Conservation (phyloP, 2,888 invertebrate species). For the Loripinus fragilis region DNA sequence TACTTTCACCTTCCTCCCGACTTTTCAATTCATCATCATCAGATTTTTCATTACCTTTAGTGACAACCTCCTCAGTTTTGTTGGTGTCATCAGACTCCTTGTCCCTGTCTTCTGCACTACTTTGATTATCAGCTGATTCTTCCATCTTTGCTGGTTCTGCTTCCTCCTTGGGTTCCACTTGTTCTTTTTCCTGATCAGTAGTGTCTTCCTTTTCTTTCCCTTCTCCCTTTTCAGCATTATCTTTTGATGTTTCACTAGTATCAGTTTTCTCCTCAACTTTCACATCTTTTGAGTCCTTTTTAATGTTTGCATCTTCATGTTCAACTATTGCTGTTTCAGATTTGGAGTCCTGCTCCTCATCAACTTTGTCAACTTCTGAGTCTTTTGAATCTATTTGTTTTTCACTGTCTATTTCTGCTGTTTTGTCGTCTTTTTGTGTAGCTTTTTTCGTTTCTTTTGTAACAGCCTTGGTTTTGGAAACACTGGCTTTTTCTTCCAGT, state of each 20-base stretch:
- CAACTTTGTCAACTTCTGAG: slow-evolving; percentile 3
- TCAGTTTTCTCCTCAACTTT: slow-evolving; percentile 6
- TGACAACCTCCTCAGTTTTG: not conserved
- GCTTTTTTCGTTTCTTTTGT: not conserved
- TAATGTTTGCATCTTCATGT: not conserved
- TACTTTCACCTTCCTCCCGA: not conserved
- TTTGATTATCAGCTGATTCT: not conserved
- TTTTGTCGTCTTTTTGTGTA: not conserved
- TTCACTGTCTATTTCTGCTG: slow-evolving; percentile 18
- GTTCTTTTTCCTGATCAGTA: slow-evolving; percentile 6
- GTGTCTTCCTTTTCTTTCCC: not conserved
- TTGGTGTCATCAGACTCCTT: not conserved
- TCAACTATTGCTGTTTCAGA: slow-evolving; percentile 13
- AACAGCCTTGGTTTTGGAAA: not conserved
- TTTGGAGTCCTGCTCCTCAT: slow-evolving; percentile 6
- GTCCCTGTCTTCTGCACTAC: not conserved
- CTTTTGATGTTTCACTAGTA: not conserved
- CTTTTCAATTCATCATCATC: not conserved
- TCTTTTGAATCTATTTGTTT: slow-evolving; percentile 26
- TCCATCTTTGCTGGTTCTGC: not conserved
- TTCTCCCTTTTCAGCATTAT: not conserved
- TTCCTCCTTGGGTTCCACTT: not conserved
- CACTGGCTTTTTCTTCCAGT: not conserved
- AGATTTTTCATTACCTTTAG: not conserved
- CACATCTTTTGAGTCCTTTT: not conserved